Percentiles rank a stretch among this genome's conserved stretches.
phyloP scores from a whole-genome alignment of 2,888 invertebrate genomes.

The Dolichomitus sp. region DNA sequence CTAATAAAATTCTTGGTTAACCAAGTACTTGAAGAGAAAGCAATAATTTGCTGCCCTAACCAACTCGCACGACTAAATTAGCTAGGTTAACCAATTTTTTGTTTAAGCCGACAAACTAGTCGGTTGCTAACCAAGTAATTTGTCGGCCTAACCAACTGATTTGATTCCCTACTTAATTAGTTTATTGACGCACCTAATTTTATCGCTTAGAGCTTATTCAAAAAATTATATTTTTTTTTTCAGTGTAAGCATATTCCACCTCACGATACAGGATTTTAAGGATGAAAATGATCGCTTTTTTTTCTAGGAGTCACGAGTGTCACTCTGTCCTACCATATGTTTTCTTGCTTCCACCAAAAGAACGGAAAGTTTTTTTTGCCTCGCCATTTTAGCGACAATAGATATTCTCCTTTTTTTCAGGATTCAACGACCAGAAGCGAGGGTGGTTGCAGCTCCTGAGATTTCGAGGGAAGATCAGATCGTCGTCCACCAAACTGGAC shows the following conservation, averaged over 20 bases:
- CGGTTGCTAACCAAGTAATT: too few species aligned
- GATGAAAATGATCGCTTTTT: neutral
- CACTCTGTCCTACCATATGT: conserved; percentile 8
- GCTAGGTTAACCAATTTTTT: too few species aligned
- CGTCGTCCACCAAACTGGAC: conserved; percentile 17
- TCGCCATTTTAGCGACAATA: conserved; percentile 62
- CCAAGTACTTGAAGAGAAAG: too few species aligned
- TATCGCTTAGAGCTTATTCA: neutral
- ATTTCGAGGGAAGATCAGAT: conserved; percentile 62
- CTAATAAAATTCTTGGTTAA: too few species aligned
- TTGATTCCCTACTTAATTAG: too few species aligned
- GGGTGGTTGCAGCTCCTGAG: conserved; percentile 46
- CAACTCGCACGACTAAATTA: too few species aligned
- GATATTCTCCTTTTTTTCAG: conserved; percentile 47
- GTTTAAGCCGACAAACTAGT: too few species aligned
- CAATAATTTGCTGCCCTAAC: too few species aligned
- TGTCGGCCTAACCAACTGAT: too few species aligned
- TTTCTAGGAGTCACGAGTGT: conserved; percentile 16
- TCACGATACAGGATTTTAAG: neutral
- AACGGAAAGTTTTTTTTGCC: conserved; percentile 27
- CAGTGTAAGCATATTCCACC: neutral
- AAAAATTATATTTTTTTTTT: too few species aligned
- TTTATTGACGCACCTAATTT: too few species aligned
- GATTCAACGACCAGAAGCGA: conserved; percentile 44
- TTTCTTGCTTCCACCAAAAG: conserved; percentile 18